These are phyloP conservation scores for Trichopria drosophilae DNA, from an alignment of 2,888 invertebrate genomes.

Conservation along the genomic window DNA sequence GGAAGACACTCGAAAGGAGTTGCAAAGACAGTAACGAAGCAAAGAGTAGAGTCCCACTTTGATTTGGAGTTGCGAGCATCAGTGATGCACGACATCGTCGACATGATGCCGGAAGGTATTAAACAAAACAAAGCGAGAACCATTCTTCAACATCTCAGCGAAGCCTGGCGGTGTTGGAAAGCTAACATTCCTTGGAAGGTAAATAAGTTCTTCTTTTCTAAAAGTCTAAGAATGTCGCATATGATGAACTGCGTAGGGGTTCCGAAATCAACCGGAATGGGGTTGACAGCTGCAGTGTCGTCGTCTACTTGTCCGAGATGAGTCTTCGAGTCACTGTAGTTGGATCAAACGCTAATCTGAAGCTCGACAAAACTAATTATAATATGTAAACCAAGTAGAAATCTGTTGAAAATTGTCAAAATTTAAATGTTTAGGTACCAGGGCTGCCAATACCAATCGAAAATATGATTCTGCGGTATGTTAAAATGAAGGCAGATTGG, in stretches of 20 bases:
- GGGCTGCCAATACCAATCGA: slow-evolving; percentile 98
- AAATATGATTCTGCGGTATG: slow-evolving; percentile 99
- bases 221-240: slow-evolving; percentile 18
- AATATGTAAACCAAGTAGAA: no score
- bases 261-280: slow-evolving; percentile 56
- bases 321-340: slow-evolving; percentile 40
- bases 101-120: slow-evolving; percentile 99
- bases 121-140: slow-evolving; percentile 99
- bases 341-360: slow-evolving; percentile 51
- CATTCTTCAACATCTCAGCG: slow-evolving; percentile 96
- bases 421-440: no score
- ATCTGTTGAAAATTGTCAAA: no score
- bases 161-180: slow-evolving; percentile 99
- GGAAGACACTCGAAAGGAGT: slow-evolving; percentile 99
- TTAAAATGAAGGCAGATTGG: slow-evolving; percentile 99
- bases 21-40: slow-evolving; percentile 99
- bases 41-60: slow-evolving; percentile 98
- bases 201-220: slow-evolving; percentile 27
- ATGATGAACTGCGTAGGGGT: slow-evolving; percentile 59
- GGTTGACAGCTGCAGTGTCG: slow-evolving; percentile 46
- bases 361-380: no score
- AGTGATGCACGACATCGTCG: slow-evolving; percentile 97
- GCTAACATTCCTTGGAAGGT: slow-evolving; percentile 99
- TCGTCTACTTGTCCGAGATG: slow-evolving; percentile 47
- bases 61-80: slow-evolving; percentile 97